Conservation (phyloP, 2,888 invertebrate genomes). For the Agriopis marginaria region DNA sequence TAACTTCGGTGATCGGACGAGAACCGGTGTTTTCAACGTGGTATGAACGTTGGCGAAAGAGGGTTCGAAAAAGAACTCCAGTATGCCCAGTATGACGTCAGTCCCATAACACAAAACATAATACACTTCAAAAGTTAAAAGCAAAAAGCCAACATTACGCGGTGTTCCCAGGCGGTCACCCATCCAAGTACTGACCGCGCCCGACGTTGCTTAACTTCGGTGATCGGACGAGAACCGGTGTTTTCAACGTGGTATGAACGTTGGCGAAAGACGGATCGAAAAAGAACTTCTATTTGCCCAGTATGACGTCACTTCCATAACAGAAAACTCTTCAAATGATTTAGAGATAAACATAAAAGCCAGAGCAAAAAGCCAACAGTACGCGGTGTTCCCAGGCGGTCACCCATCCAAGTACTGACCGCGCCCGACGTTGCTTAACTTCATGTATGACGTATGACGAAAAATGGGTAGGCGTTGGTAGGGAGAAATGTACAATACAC, state of each 20-base stretch:
- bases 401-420: constrained; percentile 80
- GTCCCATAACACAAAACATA: no score
- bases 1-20: constrained; percentile 82
- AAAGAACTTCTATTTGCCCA: no score
- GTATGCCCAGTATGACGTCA: no score
- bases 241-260: constrained; percentile 71
- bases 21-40: constrained; percentile 74
- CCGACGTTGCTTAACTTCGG: constrained; percentile 84
- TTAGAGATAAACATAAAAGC: no score
- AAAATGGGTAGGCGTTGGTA: no score
- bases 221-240: constrained; percentile 82
- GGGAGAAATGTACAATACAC: no score
- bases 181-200: constrained; percentile 84
- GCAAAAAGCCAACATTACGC: constrained; percentile 58
- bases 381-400: constrained; percentile 53
- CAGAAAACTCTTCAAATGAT: no score
- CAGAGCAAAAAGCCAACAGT: neutral
- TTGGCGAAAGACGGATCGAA: constrained; percentile 47
- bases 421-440: constrained; percentile 78
- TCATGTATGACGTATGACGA: no score
- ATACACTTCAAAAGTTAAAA: constrained; percentile 37
- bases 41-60: constrained; percentile 72
- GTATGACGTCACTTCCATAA: no score
- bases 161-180: constrained; percentile 79
- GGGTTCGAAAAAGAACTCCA: no score